Evolutionary conservation across 2,797 vertebrate species (phyloP).

Genomic region (Xenops minutus): DNA sequence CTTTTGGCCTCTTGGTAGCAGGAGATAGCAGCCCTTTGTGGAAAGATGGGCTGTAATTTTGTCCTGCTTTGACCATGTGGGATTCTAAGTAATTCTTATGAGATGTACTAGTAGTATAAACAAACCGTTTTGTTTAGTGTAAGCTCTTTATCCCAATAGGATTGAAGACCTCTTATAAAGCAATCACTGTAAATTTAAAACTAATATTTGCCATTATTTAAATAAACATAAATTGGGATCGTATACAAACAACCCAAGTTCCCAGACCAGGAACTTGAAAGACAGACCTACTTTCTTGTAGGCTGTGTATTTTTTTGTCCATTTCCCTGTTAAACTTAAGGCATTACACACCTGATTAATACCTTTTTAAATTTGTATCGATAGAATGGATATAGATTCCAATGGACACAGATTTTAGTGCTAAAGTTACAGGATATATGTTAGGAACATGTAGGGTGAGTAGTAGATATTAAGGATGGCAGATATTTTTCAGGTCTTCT

Average conservation of each 20-base stretch:
- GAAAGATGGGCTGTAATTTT: not conserved
- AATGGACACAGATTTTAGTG: not conserved
- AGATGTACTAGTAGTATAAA: conserved; percentile 29
- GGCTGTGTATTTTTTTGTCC: not conserved
- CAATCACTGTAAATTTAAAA: conserved; percentile 24
- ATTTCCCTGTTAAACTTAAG: not conserved
- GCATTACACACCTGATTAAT: not conserved
- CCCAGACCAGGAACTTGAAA: not conserved
- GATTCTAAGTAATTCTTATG: conserved; percentile 19
- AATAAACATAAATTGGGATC: conserved; percentile 29
- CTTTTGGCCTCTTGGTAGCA: not conserved
- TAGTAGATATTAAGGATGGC: not conserved
- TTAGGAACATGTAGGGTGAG: not conserved
- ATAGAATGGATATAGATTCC: not conserved
- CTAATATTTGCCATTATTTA: conserved; percentile 53
- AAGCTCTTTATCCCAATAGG: conserved; percentile 36
- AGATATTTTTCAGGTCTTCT: not conserved
- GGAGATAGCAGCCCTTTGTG: not conserved
- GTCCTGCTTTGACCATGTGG: not conserved
- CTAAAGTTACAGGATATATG: not conserved
- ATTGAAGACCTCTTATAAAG: conserved; percentile 16
- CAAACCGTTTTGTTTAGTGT: conserved; percentile 41
- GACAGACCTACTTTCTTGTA: not conserved
- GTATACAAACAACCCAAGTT: not conserved
- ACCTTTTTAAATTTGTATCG: not conserved